Evolutionary conservation across 1,140 invertebrate species (phyloP), one percentile per base, ranked within the genome.

Genomic region (Tribolium castaneum): DNA sequence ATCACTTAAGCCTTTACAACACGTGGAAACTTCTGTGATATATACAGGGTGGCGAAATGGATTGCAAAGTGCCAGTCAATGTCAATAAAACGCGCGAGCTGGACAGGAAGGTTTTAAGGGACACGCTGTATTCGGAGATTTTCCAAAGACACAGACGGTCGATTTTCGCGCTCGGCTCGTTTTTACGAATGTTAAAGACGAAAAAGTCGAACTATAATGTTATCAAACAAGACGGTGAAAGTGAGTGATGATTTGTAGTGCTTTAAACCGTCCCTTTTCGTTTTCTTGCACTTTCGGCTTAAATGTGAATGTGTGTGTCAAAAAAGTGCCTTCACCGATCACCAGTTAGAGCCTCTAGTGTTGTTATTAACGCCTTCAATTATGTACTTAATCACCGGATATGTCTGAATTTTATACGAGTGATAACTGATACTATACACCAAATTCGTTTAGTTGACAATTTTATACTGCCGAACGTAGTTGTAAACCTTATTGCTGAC

Each of bases 141-240:
- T 94, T 95, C 86, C 91, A 93, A 87, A 90, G 93, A 78, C 93
- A 94, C 87, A 90, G 93, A 70, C 90, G 93, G 84, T 94, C 93
- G 14, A 94, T 95, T 84, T 92, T 94, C 83, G 93, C 93, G 35
- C 88, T 94, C 66, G 93, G 93, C 34, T 94, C 93, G 66, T 94
- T 95, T 84, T 89, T 95, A 49, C 90, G 93, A 76, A 94, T 95
- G 93, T 87, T 95, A 78, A 92, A 91, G 86, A 92, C 92, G 86
- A 93, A 93, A 87, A 94, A 93, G 78, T 93, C 93, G 80, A 94
- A 94, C 85, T 94, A 94, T 79, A 93, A 94, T 86, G 94, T 92
- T 34, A 94, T 94, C 83, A 90, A 90, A 85, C 88, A 87, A 45
- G 90, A 90, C 75, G 88, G 89, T 51, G 89, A 90, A 54, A 81